Evolutionary conservation across 2,888 invertebrate species (phyloP), one percentile per base, ranked within the genome.

Genomic region (Erebia epiphron): DNA sequence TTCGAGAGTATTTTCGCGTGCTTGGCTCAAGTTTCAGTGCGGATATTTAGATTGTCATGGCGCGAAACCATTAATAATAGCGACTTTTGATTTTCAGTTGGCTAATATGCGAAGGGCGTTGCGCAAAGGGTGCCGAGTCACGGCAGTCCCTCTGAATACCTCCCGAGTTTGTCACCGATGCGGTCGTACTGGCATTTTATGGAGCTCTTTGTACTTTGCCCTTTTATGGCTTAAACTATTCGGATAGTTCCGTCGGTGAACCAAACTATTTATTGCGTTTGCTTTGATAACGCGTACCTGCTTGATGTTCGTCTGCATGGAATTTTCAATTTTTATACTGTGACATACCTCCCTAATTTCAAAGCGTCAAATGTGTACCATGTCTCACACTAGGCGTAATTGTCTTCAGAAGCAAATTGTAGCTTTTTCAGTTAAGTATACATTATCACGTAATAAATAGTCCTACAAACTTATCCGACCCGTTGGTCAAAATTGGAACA

Each of bases 41-140:
- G 90, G 91, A 91, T 91, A 91, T 92, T 93, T 91, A 89, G 91
- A 91, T 88, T 89, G 91, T 93, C 93, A 92, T 90, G 90, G 80
- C 84, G 86, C 77, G 75, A 82, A 87, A 89, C 90, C 92, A 92
- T 93, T 93, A 93, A 92, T 92, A 92, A 92, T 89, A 89, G 83
- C 87, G 88, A 91, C 86, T 92, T 92, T 90, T 92, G 92, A 92
- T 93, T 93, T 92, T 90, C 87, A 88, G 89, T 88, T 83, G 83
- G 90, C 89, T 91, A 90, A 91, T 92, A 92, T 90, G 90, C 90
- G 87, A 83, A 87, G 91, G 89, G 90, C 82, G 86, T 79, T 81
- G 84, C 77, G 83, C 80, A 85, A 88, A 88, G 89, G 90, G 89
- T 86, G 90, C 89, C 82, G 81, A 83, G 90, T 89, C 90, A 89